phyloP scores from a whole-genome alignment of 2,797 vertebrate genomes.

The Gambelia wislizenii region DNA sequence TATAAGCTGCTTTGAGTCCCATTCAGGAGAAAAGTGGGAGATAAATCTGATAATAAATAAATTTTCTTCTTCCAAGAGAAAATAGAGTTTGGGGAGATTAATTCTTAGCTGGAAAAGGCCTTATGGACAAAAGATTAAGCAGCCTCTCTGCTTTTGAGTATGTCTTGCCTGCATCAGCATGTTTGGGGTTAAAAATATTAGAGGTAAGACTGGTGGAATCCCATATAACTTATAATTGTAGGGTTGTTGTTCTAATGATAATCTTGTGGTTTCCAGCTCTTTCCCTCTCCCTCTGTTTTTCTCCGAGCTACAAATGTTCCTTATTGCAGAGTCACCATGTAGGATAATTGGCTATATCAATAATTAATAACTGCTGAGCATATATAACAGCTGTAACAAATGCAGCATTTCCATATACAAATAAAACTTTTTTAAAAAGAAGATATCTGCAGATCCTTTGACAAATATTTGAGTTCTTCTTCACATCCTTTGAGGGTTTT shows the following conservation, averaged over 20 bases:
- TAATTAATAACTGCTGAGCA: constrained; percentile 29
- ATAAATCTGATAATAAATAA: too few species aligned
- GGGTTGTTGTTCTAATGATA: not conserved
- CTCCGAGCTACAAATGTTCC: not conserved
- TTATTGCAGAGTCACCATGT: not conserved
- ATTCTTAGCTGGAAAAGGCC: not conserved
- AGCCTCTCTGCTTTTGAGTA: not conserved
- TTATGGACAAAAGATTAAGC: not conserved
- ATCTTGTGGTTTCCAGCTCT: not conserved
- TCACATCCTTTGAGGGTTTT: not conserved
- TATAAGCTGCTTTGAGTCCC: too few species aligned
- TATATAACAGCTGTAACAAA: not conserved
- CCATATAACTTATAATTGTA: not conserved
- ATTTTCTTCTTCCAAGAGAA: not conserved
- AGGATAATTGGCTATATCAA: constrained; percentile 18
- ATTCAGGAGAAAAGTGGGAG: too few species aligned
- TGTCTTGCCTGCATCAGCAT: too few species aligned
- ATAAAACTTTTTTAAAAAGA: not conserved
- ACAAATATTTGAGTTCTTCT: constrained; percentile 24
- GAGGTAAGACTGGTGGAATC: not conserved
- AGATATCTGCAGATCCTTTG: not conserved
- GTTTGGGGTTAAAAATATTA: not conserved
- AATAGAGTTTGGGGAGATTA: not conserved
- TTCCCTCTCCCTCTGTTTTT: not conserved
- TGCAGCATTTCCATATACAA: not conserved